Evolutionary conservation across 2,113 vertebrate species (phyloP).

Genomic region (Esox niger): DNA sequence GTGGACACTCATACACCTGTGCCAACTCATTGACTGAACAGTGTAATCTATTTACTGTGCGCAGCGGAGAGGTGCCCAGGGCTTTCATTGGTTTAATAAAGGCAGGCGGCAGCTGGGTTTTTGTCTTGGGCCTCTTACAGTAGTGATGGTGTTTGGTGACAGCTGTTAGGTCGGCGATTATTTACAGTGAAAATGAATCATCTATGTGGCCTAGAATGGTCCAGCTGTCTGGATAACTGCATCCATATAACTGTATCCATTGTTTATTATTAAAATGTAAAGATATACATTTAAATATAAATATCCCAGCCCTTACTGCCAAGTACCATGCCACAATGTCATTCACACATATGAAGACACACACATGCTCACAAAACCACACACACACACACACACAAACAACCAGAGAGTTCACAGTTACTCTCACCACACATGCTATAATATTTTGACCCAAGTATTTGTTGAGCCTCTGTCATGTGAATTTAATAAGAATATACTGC

Average conservation of each 20-base stretch:
- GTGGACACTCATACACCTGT: slow-evolving; percentile 1
- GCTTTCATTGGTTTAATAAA: slow-evolving; percentile 54
- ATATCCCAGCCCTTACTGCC: too few relatives aligned
- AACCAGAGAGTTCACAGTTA: slow-evolving; percentile 6
- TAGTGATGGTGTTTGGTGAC: slow-evolving; percentile 39
- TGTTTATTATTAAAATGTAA: too few relatives aligned
- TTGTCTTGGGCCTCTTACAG: slow-evolving; percentile 53
- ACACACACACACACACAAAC: background rate
- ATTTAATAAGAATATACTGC: too few relatives aligned
- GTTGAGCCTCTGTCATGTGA: too few relatives aligned
- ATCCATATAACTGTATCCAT: too few relatives aligned
- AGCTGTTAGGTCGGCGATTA: slow-evolving; percentile 29
- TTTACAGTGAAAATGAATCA: too few relatives aligned
- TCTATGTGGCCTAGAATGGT: too few relatives aligned
- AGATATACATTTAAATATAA: too few relatives aligned
- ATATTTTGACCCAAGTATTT: too few relatives aligned
- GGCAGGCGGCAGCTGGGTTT: slow-evolving; percentile 26
- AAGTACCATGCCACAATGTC: too few relatives aligned
- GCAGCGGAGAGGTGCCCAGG: slow-evolving; percentile 28
- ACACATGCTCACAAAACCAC: background rate
- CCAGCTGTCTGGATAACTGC: too few relatives aligned
- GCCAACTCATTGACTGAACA: background rate
- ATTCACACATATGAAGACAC: too few relatives aligned
- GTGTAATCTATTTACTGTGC: slow-evolving; percentile 33
- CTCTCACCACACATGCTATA: background rate